Evolutionary conservation across 2,888 invertebrate species (phyloP), one percentile per base, ranked within the genome.

Genomic region (Hypercompe scribonia): DNA sequence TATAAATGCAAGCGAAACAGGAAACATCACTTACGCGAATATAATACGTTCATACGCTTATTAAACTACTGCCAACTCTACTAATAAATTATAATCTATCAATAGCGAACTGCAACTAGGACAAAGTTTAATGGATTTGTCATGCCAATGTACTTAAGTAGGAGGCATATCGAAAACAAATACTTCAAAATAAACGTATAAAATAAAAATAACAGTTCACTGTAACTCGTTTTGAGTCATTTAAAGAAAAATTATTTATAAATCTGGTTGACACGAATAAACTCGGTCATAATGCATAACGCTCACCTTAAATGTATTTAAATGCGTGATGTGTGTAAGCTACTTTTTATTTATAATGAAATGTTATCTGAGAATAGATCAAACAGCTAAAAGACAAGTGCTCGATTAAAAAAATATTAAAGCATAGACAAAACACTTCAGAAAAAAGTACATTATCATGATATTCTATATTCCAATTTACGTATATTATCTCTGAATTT

Each of bases 161-260:
- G 33, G 66, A 33, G 46, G 46, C 31, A 61, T 18, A 79, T 80
- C 71, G 76, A 80, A 73, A 70, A 74, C 70, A 79, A 74, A 68
- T 34, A 39, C 58, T 73, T 82, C 77, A 70, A 82, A 77, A 81
- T 54, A 73, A 72, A 69, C 68, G 69, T 31, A 58, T 65, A 46
- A 46, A 54, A 34, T 75, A 79, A 71, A 80, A 81, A 65, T 71
- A 79, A 71, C 73, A 74, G 68, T 84, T 84, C 81, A 67, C 33
- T 39, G 82, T 82, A 82, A 82, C 78, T 84, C 80, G 74, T 63
- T 61, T 65, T 81, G 81, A 81, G 64, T 84, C 81, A 80, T 69
- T 54, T 75, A 73, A 70, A 81, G 81, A 83, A 81, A 84, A 84
- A 83, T 71, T 79, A 78, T 84, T 69, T 77, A 78, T 75, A 79